These are phyloP conservation scores for Corythornis vintsioides DNA, from an alignment of 2,113 vertebrate genomes.

Conservation along the genomic window DNA sequence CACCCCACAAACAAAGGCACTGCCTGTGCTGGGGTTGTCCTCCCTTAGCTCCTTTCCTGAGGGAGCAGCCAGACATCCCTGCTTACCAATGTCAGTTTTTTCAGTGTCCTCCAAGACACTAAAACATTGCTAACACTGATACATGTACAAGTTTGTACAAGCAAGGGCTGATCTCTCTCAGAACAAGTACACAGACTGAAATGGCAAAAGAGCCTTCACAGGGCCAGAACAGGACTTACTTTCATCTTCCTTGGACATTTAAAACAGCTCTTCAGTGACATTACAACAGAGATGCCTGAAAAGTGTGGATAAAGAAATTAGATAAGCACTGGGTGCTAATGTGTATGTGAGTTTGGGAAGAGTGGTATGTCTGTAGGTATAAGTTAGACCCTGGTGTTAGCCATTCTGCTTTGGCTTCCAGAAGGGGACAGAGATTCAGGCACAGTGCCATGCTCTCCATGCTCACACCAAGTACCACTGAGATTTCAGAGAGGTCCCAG, in stretches of 20 bases:
- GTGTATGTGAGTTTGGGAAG: not conserved
- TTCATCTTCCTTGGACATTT: not conserved
- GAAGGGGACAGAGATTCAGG: not conserved
- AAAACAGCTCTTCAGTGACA: not conserved
- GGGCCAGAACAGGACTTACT: not conserved
- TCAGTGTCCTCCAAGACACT: not conserved
- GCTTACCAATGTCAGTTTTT: not conserved
- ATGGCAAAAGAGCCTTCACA: not conserved
- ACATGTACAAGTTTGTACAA: not conserved
- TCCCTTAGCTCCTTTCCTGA: not conserved
- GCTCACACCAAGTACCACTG: not conserved
- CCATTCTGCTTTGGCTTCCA: not conserved
- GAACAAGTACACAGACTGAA: not conserved
- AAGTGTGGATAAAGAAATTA: not conserved
- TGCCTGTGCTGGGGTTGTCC: accelerated
- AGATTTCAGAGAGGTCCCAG: not conserved
- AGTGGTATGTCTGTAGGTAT: not conserved
- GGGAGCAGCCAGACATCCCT: not conserved
- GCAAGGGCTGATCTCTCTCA: not conserved
- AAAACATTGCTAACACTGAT: not conserved
- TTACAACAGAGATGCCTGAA: not conserved
- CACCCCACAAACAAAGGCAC: accelerated
- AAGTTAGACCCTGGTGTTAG: not conserved
- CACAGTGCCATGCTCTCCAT: accelerated
- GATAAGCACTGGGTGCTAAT: not conserved